These are phyloP conservation scores for Alloplasta piceator DNA, from an alignment of 2,888 invertebrate genomes.

Conservation along the genomic window DNA sequence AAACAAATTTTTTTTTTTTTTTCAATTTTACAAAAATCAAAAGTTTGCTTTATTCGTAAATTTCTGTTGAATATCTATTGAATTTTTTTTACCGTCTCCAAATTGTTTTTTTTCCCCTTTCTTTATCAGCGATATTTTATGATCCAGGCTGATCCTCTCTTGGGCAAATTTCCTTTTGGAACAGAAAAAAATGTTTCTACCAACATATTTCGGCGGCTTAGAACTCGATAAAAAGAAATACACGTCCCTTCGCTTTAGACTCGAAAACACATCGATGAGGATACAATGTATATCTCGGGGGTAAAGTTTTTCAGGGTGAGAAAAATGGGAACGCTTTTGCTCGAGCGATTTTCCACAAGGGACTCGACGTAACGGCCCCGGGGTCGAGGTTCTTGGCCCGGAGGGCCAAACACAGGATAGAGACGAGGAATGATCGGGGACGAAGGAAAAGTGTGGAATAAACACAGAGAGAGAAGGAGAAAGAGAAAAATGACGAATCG, in stretches of 20 bases:
- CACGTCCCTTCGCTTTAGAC: background rate
- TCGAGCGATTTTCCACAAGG: constrained; percentile 38
- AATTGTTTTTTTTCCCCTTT: too few relatives aligned
- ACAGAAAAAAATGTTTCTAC: background rate
- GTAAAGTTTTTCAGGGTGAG: constrained; percentile 8
- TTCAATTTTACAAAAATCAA: too few relatives aligned
- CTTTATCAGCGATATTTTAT: too few relatives aligned
- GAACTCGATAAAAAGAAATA: background rate
- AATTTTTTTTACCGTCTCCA: too few relatives aligned
- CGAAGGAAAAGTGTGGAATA: background rate
- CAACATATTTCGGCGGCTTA: background rate
- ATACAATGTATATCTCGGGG: constrained; percentile 7
- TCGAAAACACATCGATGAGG: constrained; percentile 17
- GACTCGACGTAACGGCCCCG: background rate
- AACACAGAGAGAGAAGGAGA: constrained; percentile 2
- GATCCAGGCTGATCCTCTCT: too few relatives aligned
- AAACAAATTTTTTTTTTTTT: background rate
- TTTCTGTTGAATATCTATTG: too few relatives aligned
- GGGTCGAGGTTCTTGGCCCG: constrained; percentile 28
- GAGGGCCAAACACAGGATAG: background rate
- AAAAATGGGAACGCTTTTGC: constrained; percentile 23
- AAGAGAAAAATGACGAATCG: constrained; percentile 44
- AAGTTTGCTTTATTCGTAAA: too few relatives aligned
- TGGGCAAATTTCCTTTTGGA: too few relatives aligned
- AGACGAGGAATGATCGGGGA: background rate